Base-by-base conservation (phyloP, 1,140 invertebrate genomes). In the Megathymus violae region DNA sequence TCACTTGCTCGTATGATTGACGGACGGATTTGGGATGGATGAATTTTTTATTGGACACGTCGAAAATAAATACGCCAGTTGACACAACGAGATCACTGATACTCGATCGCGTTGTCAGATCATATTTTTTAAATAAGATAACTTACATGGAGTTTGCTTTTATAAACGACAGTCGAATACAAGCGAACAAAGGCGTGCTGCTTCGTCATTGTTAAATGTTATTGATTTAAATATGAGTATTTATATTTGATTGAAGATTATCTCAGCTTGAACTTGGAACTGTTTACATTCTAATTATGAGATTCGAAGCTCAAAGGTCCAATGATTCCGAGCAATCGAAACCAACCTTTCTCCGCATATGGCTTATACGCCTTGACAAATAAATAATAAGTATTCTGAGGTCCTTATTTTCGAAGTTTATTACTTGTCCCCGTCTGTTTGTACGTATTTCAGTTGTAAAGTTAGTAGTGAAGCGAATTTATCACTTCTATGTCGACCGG, bases 1-100 rank as follows among this genome's bases (percentile, higher is more conserved):
- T 44, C 41, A 44, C 11, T 44, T 11, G 16, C 19, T 22, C 19
- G 19, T 22, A 22, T n/a, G 31, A 17, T 50, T 15, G 15, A 16
- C 15, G 27, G 31, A 36, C 47, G 19, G 19, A 22, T 36, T 50
- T 1, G 13, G 16, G 16, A 27, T 50, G n/a, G n/a, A n/a, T 27
- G 10, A 44, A 17, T 19, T 50, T 50, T 50, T 50, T 50, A 50
- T 36, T 22, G 10, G 9, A 36, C 47, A 36, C 19, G 41, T 44
- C 41, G 17, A 16, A 44, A 44, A 44, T 36, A 16, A 48, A 50
- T 17, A 17, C 25, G 31, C 31, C 22, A 34, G 10, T 11, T 50
- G 47, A n/a, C n/a, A 34, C 47, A 50, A 50, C 47, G 9, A 4
- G 47, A 50, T 50, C 25, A 13, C 5, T 10, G 31, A 50, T 50